Evolutionary conservation across 1,140 invertebrate genomes (phyloP).

Genomic region (Lithobius niger): DNA sequence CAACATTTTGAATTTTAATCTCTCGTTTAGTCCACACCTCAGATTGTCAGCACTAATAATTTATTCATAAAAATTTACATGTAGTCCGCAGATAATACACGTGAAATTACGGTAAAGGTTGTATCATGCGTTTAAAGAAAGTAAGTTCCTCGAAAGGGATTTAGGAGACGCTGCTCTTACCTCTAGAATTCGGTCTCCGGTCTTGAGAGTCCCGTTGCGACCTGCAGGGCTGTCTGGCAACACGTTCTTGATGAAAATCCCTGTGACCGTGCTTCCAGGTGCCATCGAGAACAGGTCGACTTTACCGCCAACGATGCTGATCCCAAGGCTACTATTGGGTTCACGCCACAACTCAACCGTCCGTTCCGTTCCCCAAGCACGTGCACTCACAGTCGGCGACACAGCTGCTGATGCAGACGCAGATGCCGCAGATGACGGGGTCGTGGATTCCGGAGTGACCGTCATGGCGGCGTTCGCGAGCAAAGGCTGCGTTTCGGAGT

Average conservation of each 20-base stretch:
- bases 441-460: constrained; percentile 2
- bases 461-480: no score
- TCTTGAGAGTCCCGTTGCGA: constrained; percentile 67
- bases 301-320: constrained; percentile 94
- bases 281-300: constrained; percentile 42
- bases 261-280: constrained; percentile 49
- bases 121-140: no score
- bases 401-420: constrained; percentile 10
- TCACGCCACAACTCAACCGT: constrained; percentile 55
- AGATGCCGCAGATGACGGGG: constrained; percentile 13
- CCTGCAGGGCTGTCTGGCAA: constrained; percentile 89
- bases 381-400: constrained; percentile 37
- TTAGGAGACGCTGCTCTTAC: no score
- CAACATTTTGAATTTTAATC: no score
- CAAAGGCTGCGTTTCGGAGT: no score
- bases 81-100: no score
- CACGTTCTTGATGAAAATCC: constrained; percentile 97
- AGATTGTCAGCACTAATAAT: no score
- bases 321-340: constrained; percentile 63
- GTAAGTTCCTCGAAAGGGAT: no score
- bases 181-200: constrained; percentile 39
- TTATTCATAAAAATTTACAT: no score
- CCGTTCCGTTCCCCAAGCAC: constrained; percentile 77
- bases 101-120: no score
- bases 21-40: no score